Base-by-base conservation (phyloP, 2,888 invertebrate genomes). In the Ophonus ardosiacus region DNA sequence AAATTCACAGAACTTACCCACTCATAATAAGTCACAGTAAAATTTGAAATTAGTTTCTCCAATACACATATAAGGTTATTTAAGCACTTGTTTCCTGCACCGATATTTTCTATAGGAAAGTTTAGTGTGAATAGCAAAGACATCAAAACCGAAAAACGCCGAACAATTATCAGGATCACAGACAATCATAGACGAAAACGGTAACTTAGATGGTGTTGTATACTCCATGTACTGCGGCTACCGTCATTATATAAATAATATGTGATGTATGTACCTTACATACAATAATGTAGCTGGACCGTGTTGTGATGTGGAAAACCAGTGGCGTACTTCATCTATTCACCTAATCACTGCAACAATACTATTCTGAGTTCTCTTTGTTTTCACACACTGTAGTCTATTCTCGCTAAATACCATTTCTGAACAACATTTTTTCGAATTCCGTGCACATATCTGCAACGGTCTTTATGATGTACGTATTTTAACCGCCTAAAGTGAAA, bases 241-340 rank as follows among this genome's bases (percentile, higher is more conserved):
- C 78, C 65, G 56, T 84, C 84, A 84, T 84, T 84, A 84, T 84
- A 84, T 84, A 84, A 84, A 83, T 83, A 84, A 84, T 84, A 84
- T 43, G 57, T 74, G 31, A 51, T 51, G 43, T 83, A 84, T 78
- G 78, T 84, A 84, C 78, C 76, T 78, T 84, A 71, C 74, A 83
- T 76, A 84, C 78, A 84, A 84, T 74, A 18, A 17, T 74, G 51
- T 43, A 21, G 56, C 56, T 57, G 78, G 17, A 56, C 18, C 17
- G 10, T 8, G 13, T n/a, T 40, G 61, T 51, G 80, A 61, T 21
- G 76, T 40, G 57, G 13, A 38, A 31, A 56, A 13, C 76, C 84
- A 84, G 84, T 84, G 84, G 78, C 84, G 84, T 84, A 51, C 84
- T 31, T 31, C 18, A 40, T 83, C 21, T 63, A 21, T 63, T 21